Percentiles rank a stretch among this genome's conserved stretches.
phyloP scores from a whole-genome alignment of 53 echinoderm and acorn worm species.

The Hippasteria phrygiana region DNA sequence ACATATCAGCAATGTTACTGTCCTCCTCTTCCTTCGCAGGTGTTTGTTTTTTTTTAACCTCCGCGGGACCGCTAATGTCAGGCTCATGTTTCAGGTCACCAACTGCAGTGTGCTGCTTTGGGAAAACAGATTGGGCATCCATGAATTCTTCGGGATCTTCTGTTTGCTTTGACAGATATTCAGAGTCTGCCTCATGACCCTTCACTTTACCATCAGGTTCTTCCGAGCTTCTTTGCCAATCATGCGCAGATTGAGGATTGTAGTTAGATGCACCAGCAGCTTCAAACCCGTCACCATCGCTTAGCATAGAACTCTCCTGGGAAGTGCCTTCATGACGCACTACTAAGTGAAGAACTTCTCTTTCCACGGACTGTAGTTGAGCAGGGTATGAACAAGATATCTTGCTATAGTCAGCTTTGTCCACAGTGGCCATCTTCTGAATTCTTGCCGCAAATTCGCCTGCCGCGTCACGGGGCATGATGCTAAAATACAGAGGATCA shows the following conservation, averaged over 20 bases:
- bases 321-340: background rate
- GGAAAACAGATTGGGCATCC: background rate
- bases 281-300: background rate
- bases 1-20: no score
- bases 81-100: background rate
- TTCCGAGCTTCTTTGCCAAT: background rate
- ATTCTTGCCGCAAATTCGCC: background rate
- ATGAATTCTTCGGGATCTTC: background rate
- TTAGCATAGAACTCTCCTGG: background rate
- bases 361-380: conserved; percentile 4
- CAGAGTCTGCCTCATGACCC: background rate
- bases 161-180: background rate
- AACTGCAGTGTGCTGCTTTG: background rate
- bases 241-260: background rate
- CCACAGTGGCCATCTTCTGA: background rate
- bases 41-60: background rate
- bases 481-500: background rate
- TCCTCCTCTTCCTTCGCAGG: background rate
- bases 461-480: conserved; percentile 6
- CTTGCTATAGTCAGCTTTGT: background rate
- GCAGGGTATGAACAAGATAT: background rate
- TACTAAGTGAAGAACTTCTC: background rate
- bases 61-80: no score
- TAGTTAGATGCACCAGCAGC: background rate
- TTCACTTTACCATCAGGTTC: background rate